Percentiles rank a stretch among this genome's conserved stretches.
These are phyloP conservation scores for Metallyticus violacea DNA, from an alignment of 2,888 invertebrate genomes.

Conservation along the genomic window DNA sequence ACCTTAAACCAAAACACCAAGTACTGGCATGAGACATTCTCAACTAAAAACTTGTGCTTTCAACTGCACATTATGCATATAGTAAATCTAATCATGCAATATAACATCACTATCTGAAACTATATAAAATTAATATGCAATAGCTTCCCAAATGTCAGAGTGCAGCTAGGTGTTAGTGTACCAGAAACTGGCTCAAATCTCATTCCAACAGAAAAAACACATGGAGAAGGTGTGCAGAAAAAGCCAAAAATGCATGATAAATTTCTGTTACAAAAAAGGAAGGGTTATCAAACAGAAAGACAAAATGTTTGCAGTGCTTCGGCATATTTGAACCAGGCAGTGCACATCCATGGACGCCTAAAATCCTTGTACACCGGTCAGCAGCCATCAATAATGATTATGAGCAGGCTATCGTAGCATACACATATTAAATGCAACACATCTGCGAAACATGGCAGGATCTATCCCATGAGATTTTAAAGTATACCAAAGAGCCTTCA, in stretches of 20 bases:
- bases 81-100: too few relatives aligned
- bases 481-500: too few relatives aligned
- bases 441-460: background rate
- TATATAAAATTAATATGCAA: background rate
- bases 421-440: background rate
- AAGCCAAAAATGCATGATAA: background rate
- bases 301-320: constrained; percentile 4
- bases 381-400: background rate
- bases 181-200: constrained; percentile 4
- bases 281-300: background rate
- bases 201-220: background rate
- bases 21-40: background rate
- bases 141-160: background rate
- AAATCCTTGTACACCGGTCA: background rate
- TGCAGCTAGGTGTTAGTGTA: background rate
- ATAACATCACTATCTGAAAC: background rate
- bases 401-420: background rate
- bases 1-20: background rate
- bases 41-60: background rate
- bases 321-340: constrained; percentile 15
- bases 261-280: background rate
- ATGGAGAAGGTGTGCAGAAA: background rate
- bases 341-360: constrained; percentile 13
- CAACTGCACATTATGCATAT: background rate
- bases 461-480: background rate